Percentiles rank a stretch among this genome's conserved stretches.
These are phyloP conservation scores for Hippolais icterina DNA, from an alignment of 2,113 vertebrate species.

Conservation along the genomic window DNA sequence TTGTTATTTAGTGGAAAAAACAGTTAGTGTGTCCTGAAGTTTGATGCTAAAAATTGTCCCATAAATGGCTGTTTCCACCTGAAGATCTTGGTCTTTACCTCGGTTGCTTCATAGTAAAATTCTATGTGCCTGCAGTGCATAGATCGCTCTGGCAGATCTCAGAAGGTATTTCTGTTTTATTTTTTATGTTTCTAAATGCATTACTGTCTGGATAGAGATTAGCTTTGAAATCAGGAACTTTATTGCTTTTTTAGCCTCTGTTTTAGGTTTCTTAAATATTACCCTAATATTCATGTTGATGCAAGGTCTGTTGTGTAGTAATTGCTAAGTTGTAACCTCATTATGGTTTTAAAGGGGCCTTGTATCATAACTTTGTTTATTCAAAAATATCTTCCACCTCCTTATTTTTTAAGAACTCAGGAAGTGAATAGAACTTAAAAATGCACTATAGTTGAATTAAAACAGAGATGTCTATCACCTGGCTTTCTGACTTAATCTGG, in stretches of 20 bases:
- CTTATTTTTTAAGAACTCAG: not conserved
- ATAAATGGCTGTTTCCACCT: not conserved
- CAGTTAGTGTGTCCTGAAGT: not conserved
- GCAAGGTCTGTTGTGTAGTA: not conserved
- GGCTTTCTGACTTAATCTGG: not conserved
- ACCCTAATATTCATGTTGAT: not conserved
- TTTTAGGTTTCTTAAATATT: not conserved
- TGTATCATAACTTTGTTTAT: not conserved
- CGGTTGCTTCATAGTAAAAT: not conserved
- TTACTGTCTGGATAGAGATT: not conserved
- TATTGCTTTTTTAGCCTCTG: not conserved
- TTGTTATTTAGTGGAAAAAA: not conserved
- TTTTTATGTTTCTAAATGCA: not conserved
- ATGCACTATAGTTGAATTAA: not conserved
- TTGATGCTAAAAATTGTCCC: not conserved
- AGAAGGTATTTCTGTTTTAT: not conserved
- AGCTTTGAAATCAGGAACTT: not conserved
- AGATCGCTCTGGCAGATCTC: not conserved
- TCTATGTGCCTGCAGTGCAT: rapidly evolving
- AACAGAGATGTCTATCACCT: not conserved
- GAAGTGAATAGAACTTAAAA: not conserved
- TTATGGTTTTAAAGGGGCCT: not conserved
- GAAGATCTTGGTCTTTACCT: not conserved
- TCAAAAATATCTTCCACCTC: not conserved
- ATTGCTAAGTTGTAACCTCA: not conserved